Evolutionary conservation across 2,888 invertebrate genomes (phyloP).

Genomic region (Drosophila sordidapex): DNA sequence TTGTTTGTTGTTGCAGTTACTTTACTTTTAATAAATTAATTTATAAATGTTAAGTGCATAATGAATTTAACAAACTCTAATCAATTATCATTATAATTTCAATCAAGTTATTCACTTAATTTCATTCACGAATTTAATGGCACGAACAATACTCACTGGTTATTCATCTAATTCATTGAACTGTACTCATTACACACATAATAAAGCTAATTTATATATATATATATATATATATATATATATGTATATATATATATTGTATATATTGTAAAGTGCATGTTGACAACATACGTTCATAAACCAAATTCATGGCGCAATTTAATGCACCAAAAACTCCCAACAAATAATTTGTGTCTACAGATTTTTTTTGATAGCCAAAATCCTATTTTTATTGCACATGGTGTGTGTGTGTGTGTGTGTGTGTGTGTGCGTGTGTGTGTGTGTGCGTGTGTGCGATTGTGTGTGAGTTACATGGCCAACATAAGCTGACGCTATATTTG

Average conservation of each 20-base stretch:
- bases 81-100: neutral
- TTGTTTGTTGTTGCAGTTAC: neutral
- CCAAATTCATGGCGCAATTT: neutral
- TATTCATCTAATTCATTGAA: neutral
- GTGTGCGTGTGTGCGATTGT: conserved; percentile 8
- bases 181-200: neutral
- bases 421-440: conserved; percentile 3
- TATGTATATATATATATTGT: no score
- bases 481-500: conserved; percentile 56
- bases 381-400: conserved; percentile 47
- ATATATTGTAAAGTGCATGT: neutral
- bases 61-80: neutral
- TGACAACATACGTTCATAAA: neutral
- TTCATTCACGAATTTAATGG: neutral
- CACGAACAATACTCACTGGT: neutral
- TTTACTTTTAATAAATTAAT: neutral
- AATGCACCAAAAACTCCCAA: conserved; percentile 1
- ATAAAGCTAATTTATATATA: neutral
- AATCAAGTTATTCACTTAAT: neutral
- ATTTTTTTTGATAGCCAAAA: conserved; percentile 26
- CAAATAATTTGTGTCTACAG: neutral
- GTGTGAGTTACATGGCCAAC: conserved; percentile 50
- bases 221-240: neutral
- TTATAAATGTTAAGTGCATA: neutral
- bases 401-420: neutral